Evolutionary conservation across 30 jellyfish, hydroid and myxozoan species (phyloP).

Genomic region (Turritopsis dohrnii): DNA sequence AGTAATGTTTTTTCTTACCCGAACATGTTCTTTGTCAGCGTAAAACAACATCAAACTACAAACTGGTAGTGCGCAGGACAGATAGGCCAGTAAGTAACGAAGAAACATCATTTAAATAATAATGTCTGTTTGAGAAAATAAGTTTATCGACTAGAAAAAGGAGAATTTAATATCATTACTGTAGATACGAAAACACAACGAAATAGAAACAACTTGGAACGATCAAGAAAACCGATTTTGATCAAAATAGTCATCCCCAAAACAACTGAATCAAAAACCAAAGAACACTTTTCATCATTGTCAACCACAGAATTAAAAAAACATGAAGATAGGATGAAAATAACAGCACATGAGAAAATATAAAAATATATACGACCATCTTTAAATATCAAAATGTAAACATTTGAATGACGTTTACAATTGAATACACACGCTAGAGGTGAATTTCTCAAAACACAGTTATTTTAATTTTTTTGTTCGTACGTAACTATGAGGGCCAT

Average conservation of each 20-base stretch:
- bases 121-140: no score
- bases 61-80: neutral
- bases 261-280: no score
- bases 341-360: neutral
- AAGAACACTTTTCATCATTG: no score
- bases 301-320: no score
- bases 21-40: conserved; percentile 12
- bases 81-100: neutral
- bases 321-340: neutral
- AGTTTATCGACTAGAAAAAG: no score
- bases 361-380: neutral
- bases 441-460: neutral
- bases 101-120: neutral
- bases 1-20: neutral
- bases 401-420: neutral
- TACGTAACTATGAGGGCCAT: neutral
- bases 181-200: no score
- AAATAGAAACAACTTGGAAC: no score
- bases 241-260: no score
- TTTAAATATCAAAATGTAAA: neutral
- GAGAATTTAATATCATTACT: no score
- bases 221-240: no score
- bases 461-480: neutral
- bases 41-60: neutral
- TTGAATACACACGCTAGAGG: neutral